Evolutionary conservation across 2,797 vertebrate species (phyloP), one percentile per base, ranked within the genome.

Genomic region (Manis javanica): DNA sequence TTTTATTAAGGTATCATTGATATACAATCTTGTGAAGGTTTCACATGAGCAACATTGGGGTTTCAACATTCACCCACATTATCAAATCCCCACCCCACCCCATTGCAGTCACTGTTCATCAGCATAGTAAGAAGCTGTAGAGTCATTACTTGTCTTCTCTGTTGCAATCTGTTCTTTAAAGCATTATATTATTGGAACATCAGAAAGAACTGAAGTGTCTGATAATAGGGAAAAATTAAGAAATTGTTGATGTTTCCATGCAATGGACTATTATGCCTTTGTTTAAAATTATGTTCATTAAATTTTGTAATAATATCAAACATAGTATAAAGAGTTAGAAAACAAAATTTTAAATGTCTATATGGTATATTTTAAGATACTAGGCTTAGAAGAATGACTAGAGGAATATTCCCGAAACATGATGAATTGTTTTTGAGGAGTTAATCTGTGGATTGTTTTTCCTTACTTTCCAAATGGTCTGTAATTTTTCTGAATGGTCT

Each of bases 121-220:
- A 46, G 46, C 7, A 46, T 46, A 46, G 46, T 46, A 46, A 46
- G 46, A 46, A 10, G 46, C 46, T 46, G 2, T 46, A 46, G 46
- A 46, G 46, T 46, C 46, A 46, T 46, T 46, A 46, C 9, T 46
- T 46, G 46, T 46, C 46, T 46, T 46, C 46, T 46, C 46, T 46
- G 46, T 78, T 66, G n/a, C 7, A 79, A 63, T 51, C 16, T 78
- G 7, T 42, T 72, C 10, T 31, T 95, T 74, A 86, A 94, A 86
- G 10, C 14, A 7, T 34, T 87, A 53, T n/a, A 57, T 14, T 63
- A 95, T 85, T 55, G 84, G 26, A 94, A 87, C 14, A 87, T 66
- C 21, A 66, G 31, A 95, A 91, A 69, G 11, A 93, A 55, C 2
- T 46, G 37, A 96, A 91, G 90, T 55, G n/a, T 64, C 34, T 81